Conservation (phyloP, 2,113 vertebrate species). For the Regulus satrapa region DNA sequence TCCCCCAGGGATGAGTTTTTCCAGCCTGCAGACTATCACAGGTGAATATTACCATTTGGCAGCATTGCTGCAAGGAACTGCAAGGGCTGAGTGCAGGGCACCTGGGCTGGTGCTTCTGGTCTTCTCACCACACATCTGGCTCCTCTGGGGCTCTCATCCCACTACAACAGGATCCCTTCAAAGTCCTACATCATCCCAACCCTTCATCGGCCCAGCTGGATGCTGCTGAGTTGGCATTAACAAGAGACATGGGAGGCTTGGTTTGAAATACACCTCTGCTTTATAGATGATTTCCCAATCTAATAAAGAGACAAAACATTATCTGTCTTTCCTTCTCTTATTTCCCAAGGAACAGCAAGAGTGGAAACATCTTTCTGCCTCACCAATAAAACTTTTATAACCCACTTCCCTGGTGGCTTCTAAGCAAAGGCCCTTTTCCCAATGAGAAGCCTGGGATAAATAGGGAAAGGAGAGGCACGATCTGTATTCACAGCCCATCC, state of each 20-base stretch:
- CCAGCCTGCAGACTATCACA: neutral
- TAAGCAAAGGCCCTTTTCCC: neutral
- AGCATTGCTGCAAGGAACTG: neutral
- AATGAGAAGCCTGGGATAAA: neutral
- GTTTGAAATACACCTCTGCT: neutral
- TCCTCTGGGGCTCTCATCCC: neutral
- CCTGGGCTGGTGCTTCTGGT: neutral
- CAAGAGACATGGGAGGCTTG: accelerated
- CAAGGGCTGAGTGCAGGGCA: neutral
- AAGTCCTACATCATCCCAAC: neutral
- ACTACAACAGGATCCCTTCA: neutral
- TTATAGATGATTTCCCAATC: slow-evolving; percentile 2
- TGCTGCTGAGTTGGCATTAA: neutral
- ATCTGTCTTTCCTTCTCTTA: neutral
- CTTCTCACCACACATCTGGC: neutral
- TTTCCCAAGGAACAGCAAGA: slow-evolving; percentile 40
- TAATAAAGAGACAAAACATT: slow-evolving; percentile 17
- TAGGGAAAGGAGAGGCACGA: neutral
- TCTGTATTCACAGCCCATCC: neutral
- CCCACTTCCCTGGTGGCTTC: neutral
- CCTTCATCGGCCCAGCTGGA: neutral
- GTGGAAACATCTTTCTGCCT: slow-evolving; percentile 11
- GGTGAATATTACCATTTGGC: neutral
- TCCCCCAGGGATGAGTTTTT: neutral
- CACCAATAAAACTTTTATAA: slow-evolving; percentile 37